Evolutionary conservation across 2,113 vertebrate species (phyloP), one percentile per base, ranked within the genome.

Genomic region (Corapipo altera): DNA sequence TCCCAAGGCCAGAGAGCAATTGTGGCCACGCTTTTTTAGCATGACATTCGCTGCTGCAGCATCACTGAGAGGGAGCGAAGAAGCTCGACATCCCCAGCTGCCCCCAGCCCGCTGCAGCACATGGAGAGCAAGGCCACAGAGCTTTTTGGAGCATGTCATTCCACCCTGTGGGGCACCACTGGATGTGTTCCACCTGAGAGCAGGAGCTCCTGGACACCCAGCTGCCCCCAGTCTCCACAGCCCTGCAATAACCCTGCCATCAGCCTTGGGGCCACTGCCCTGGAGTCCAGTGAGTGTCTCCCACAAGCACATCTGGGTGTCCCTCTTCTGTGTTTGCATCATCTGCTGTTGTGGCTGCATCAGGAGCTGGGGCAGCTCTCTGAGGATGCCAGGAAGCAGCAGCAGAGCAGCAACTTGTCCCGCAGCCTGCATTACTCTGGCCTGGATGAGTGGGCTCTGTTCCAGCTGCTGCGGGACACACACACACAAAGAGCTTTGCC

Each of bases 251-350:
- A 24, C 35, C 33, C 41, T 39, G 32, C 41, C 43, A 24, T 35
- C 14, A 58, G 26, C 37, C 2, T 0, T 46, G 13, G 37, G 39
- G 11, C 23, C 30, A 8, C 52, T 75, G 48, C 26, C 23, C 51
- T 71, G 39, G 23, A 5, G 16, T 44, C 19, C 9, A 6, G 35
- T 33, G 14, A 35, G 12, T 1, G 0, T 44, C 15, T 66, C 37
- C 32, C 13, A 2, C 5, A 3, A 11, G 16, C 37, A 5, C 0
- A 0, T 33, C 35, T 71, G 15, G 17, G 46, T 33, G 39, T 80
- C 13, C 21, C 5, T 88, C 15, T 26, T 44, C 52, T 11, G 4
- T 1, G 1, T 26, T 22, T 28, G 14, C 11, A n/a, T 8, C 4
- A 8, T 3, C 16, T 33, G 3, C 30, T 41, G 22, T 27, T 4